phyloP scores from a whole-genome alignment of 2,113 vertebrate species.

The Myotis brandtii region DNA sequence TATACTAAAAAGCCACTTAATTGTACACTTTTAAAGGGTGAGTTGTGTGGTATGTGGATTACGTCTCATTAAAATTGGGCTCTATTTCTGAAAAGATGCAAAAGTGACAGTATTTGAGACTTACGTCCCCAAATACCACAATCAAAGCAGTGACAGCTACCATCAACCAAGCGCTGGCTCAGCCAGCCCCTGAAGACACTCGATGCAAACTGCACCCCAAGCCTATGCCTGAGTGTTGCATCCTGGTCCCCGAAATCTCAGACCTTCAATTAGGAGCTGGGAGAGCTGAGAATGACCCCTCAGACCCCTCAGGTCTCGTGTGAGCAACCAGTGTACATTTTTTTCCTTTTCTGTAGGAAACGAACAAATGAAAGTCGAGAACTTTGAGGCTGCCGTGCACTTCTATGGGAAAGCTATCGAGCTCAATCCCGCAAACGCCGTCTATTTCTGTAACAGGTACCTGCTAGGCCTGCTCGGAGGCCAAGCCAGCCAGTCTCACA shows the following conservation, averaged over 20 bases:
- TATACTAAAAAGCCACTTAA: not conserved
- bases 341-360: constrained; percentile 87
- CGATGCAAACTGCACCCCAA: fast-evolving
- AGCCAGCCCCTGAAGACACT: not conserved
- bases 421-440: constrained; percentile 94
- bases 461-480: fast-evolving
- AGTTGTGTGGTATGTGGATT: not conserved
- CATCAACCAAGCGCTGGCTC: fast-evolving
- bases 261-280: not conserved
- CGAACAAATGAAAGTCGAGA: constrained; percentile 97
- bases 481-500: not conserved
- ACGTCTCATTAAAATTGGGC: not conserved
- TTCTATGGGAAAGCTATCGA: constrained; percentile 96
- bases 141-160: not conserved
- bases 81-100: not conserved
- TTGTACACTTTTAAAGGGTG: not conserved
- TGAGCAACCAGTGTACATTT: fast-evolving
- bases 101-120: not conserved
- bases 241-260: no score
- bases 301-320: fast-evolving
- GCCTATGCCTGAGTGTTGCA: not conserved
- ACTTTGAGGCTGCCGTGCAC: constrained; percentile 92
- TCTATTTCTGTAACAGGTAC: constrained; percentile 99
- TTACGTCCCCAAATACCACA: fast-evolving
- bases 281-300: fast-evolving